Conservation (phyloP, 1,140 invertebrate species). For the Eriosoma lanigerum region DNA sequence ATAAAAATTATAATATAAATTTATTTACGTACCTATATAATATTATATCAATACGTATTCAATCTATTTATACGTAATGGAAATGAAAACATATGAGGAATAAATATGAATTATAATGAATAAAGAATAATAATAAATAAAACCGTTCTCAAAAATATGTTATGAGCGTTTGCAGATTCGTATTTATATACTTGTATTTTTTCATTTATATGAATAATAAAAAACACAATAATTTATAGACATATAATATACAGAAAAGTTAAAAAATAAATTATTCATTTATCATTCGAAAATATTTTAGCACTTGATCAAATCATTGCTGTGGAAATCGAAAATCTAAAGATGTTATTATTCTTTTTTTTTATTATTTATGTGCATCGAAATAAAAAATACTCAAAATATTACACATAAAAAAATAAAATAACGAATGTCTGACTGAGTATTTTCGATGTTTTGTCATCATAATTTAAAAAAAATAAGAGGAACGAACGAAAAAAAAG, state of each 20-base stretch:
- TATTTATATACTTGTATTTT: not conserved
- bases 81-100: conserved; percentile 12
- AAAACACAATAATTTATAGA: not conserved
- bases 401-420: conserved; percentile 9
- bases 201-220: not conserved
- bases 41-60: no score
- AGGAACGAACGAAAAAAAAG: not conserved
- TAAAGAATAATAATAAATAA: not conserved
- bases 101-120: not conserved
- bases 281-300: not conserved
- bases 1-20: no score
- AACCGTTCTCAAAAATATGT: not conserved
- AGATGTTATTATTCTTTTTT: not conserved
- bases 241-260: no score
- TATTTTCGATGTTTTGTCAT: conserved; percentile 7
- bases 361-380: not conserved
- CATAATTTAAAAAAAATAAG: not conserved
- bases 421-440: conserved; percentile 16
- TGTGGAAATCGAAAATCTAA: conserved; percentile 14
- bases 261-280: conserved; percentile 3
- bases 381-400: not conserved
- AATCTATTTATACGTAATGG: not conserved
- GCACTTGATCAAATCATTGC: not conserved
- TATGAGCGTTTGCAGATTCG: no score
- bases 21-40: no score